Evolutionary conservation across 2,888 invertebrate genomes (phyloP), one percentile per base, ranked within the genome.

Genomic region (Chrysolina americana): DNA sequence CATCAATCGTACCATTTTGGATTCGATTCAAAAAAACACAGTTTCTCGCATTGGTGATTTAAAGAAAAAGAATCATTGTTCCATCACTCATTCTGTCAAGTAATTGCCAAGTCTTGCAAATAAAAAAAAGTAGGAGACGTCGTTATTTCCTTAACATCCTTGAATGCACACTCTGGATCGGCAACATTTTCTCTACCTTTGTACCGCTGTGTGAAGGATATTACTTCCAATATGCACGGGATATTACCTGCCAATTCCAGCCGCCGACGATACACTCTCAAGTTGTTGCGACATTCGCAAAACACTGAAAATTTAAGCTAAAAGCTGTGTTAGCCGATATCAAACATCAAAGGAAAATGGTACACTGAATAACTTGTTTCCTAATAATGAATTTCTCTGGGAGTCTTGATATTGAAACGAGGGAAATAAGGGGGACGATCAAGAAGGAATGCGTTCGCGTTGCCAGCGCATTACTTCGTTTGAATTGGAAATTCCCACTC

Each of bases 401-500:
- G 80, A 81, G 80, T 82, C 83, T 80, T 82, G 82, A 85, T 85
- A 86, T 85, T 84, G 83, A 83, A 83, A 82, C 82, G 80, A 53
- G 75, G 80, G 78, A 79, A 79, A 80, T 78, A 79, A 62, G 71
- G 78, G 76, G 76, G 80, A 75, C 81, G 82, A 82, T 81, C 79
- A 78, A 63, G 64, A 65, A 81, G 86, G 84, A 85, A 85, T 85
- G 85, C 84, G 83, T 84, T 78, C 75, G 80, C 79, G 82, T 80
- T 81, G 81, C 83, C 79, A 79, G 83, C 82, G 83, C 85, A 83
- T 84, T 85, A 83, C 86, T 86, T 86, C 85, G 87, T 87, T 87
- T 87, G 87, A 87, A 88, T 88, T 88, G 87, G 87, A 88, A 88
- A 88, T 88, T 88, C 87, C 84, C 87, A 84, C 85, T 86, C 87